Evolutionary conservation across 2,888 invertebrate genomes (phyloP), one percentile per base, ranked within the genome.

Genomic region (Stenchaetothrips biformis): DNA sequence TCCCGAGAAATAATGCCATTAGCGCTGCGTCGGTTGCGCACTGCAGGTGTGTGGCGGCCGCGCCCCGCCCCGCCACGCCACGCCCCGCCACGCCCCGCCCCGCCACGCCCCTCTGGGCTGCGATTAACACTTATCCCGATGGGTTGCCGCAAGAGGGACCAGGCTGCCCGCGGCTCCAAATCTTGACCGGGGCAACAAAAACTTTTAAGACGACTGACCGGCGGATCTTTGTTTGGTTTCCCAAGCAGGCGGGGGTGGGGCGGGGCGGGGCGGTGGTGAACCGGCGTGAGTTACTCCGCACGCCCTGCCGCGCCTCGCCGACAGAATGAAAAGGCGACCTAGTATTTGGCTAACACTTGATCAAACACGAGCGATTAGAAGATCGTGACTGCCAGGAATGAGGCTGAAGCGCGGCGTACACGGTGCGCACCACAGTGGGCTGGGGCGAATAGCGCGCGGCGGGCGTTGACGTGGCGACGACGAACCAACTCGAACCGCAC

Each of bases 291-390:
- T 37, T 37, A 37, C 37, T 37, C 59, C 59, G 11, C 53, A 53
- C 16, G 59, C 59, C 59, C 18, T 18, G 13, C 18, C 59, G 37
- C 37, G 37, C 37, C 37, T 37, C 37, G 37, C 37, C 37, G 37
- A 16, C 59, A 74, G 67, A 37, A 37, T 2, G 37, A 37, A 37
- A 37, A 37, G 21, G 8, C 67, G 67, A 74, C 67, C 67, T 74
- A 74, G 67, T 74, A 74, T 74, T 74, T 74, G 67, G 67, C 67
- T 25, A 74, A 74, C 67, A 74, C 67, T 74, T 74, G 67, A 74
- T 74, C 67, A 74, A 74, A 74, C 67, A 25, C n/a, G 53, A 74
- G 25, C 67, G 67, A 74, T 74, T 74, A 21, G 67, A 74, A 74
- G 67, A 74, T 74, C 67, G 67, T 74, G 67, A 74, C 67, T 21